phyloP scores from a whole-genome alignment of 2,113 vertebrate genomes.

The Machaerirhynchus nigripectus region DNA sequence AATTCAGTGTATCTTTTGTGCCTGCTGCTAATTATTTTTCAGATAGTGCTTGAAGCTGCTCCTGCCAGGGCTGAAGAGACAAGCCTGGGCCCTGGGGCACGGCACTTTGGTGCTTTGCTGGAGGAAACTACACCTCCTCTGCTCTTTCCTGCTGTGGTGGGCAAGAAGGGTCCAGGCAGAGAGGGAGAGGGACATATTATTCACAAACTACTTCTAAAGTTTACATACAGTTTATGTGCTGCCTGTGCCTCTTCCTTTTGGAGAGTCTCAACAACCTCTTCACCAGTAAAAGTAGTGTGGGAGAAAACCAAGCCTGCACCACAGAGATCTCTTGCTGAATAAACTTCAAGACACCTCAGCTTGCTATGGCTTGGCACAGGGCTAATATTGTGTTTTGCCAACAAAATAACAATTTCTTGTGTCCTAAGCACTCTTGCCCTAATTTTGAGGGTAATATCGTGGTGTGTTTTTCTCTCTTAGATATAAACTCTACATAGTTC shows the following conservation, averaged over 20 bases:
- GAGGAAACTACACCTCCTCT: neutral
- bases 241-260: neutral
- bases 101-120: accelerated
- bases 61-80: neutral
- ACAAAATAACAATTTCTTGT: neutral
- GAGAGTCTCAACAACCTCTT: neutral
- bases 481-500: neutral
- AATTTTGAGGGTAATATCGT: neutral
- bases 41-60: neutral
- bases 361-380: neutral
- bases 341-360: neutral
- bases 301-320: neutral
- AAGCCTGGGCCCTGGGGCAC: neutral
- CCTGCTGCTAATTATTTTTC: neutral
- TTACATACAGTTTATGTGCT: neutral
- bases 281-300: neutral
- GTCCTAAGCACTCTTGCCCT: neutral
- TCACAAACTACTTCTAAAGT: neutral
- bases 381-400: neutral
- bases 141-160: neutral
- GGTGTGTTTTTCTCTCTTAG: neutral
- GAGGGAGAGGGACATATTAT: neutral
- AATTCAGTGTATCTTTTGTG: neutral
- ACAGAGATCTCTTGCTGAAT: neutral
- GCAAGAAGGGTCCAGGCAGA: neutral